Evolutionary conservation across 2,113 vertebrate genomes (phyloP).

Genomic region (Nyctereutes procyonoides): DNA sequence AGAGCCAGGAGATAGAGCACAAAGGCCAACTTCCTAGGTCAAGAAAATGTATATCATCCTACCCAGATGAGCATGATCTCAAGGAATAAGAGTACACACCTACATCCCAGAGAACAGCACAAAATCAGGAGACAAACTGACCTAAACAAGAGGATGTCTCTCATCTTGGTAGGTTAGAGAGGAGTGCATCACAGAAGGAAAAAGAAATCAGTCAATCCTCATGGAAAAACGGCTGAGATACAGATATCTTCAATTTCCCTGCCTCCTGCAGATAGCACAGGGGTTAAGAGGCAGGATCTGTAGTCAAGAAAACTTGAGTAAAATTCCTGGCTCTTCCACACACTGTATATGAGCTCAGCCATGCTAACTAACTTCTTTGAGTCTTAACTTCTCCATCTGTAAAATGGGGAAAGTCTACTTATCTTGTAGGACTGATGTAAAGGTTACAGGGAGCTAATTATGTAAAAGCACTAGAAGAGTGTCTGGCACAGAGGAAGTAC

Average conservation of each 20-base stretch:
- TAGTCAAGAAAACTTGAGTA: background rate
- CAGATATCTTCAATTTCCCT: background rate
- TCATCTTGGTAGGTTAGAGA: background rate
- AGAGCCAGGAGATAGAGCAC: background rate
- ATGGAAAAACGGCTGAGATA: background rate
- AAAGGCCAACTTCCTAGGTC: background rate
- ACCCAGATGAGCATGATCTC: background rate
- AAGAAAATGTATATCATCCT: background rate
- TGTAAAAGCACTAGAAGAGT: background rate
- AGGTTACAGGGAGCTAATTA: background rate
- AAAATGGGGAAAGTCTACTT: background rate
- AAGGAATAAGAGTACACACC: background rate
- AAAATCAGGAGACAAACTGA: background rate
- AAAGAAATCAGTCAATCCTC: background rate
- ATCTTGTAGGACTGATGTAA: background rate
- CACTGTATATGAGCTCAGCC: background rate
- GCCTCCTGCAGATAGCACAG: background rate
- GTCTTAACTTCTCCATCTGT: background rate
- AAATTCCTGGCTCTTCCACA: conserved; percentile 7
- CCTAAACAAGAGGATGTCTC: background rate
- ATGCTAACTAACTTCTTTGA: background rate
- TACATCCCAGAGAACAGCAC: background rate
- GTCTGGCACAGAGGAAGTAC: background rate
- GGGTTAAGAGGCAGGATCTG: background rate
- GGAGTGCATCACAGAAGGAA: background rate